Evolutionary conservation across 1,140 invertebrate genomes (phyloP), one percentile per base, ranked within the genome.

Genomic region (Drosophila lacertosa): DNA sequence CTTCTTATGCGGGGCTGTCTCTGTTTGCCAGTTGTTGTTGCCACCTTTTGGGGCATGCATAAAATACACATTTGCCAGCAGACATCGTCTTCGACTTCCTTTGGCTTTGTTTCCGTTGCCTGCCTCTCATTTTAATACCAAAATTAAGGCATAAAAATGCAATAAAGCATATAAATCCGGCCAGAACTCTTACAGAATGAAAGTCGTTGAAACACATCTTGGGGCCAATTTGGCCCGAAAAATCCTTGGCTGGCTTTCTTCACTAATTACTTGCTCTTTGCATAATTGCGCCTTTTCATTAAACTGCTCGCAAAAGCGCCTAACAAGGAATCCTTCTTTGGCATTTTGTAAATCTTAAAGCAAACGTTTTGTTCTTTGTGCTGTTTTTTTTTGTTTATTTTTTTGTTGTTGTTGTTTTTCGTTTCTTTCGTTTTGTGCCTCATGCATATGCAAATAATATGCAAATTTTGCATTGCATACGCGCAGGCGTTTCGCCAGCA

Each of bases 1-100:
- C 22, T 32, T 26, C 37, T 54, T 26, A 60, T 18, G 16, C 39
- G 26, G 20, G 45, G 29, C 29, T 20, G 32, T 15, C 26, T 63
- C 24, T 62, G 57, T 47, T 32, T 69, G 58, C 33, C 37, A 33
- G 51, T 57, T 60, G 48, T 57, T 60, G 48, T 45, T 75, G 77
- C 74, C 71, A 82, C 82, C 82, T 88, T 82, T 78, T 88, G 82
- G 57, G 64, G 67, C 64, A 71, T 67, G 81, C 81, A 86, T 86
- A 88, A 86, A 86, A 86, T 88, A 82, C 77, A 73, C 77, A 86
- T 86, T 86, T 86, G 71, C 58, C 78, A 66, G n/a, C 79, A 83
- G 78, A 45, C 58, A 33, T 66, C 33, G 39, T 60, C 47, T 59
- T 73, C 22, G 37, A 40, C 11, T 24, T 66, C 55, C 11, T 1